These are phyloP conservation scores for Phthorimaea operculella DNA, from an alignment of 1,140 invertebrate species.

Conservation along the genomic window DNA sequence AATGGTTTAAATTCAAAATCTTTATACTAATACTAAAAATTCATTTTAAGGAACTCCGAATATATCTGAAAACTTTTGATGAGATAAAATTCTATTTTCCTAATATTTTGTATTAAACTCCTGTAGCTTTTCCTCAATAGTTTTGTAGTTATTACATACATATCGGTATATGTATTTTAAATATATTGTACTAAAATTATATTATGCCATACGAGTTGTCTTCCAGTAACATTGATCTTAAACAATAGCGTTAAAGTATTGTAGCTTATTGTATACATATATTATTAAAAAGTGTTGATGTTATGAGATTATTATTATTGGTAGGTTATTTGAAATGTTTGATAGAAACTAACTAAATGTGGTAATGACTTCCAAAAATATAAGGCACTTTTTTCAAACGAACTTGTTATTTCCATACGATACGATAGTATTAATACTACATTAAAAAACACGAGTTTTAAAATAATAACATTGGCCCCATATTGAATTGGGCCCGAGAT, in stretches of 20 bases:
- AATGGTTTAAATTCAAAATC: constrained; percentile 21
- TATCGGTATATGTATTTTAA: constrained; percentile 60
- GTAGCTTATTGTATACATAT: constrained; percentile 45
- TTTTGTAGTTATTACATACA: constrained; percentile 50
- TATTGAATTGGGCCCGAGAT: too few species aligned
- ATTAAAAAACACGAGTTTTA: too few species aligned
- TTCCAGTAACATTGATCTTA: constrained; percentile 66
- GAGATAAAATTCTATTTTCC: constrained; percentile 58
- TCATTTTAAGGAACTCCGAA: constrained; percentile 11
- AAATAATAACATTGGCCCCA: too few species aligned
- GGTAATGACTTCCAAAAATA: too few species aligned
- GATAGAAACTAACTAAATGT: too few species aligned
- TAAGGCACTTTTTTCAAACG: too few species aligned
- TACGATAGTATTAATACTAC: too few species aligned
- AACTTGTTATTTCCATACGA: too few species aligned
- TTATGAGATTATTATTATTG: constrained; percentile 26
- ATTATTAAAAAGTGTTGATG: constrained; percentile 23
- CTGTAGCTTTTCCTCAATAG: constrained; percentile 51
- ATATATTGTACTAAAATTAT: constrained; percentile 57
- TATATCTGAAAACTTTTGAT: constrained; percentile 52
- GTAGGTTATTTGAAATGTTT: not conserved
- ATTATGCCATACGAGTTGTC: constrained; percentile 66
- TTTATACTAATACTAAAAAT: not conserved
- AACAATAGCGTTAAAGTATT: constrained; percentile 61
- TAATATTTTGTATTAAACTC: constrained; percentile 59